Evolutionary conservation across 2,797 vertebrate genomes (phyloP), one percentile per base, ranked within the genome.

Genomic region (Pygocentrus nattereri): DNA sequence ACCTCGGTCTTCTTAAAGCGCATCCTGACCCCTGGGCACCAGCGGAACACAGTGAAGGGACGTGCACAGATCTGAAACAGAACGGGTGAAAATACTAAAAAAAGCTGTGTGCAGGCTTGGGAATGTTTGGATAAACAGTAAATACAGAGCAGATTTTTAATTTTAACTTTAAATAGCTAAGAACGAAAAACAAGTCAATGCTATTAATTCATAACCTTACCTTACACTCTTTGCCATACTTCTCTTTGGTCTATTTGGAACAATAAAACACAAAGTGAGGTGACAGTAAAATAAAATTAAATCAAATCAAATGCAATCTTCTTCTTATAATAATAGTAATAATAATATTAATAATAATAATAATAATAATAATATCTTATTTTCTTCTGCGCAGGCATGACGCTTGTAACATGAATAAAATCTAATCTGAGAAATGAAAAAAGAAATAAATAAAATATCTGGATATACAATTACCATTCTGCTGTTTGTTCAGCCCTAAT

Each of bases 1-100:
- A 99, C 98, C 85, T 99, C 98, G 0, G 98, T 99, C 90, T 99
- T 99, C 94, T 99, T 99, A 92, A 99, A 99, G 83, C 98, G 98
- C 98, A 99, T 99, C 0, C 97, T 94, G 50, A 97, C 97, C 0
- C 98, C 98, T 0, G 98, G 98, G 89, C 98, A 99, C 97, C 97
- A 99, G 52, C 98, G 96, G 88, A 99, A 99, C 52, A 99, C 98
- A 0, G 98, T 99, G 87, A 99, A 99, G 0, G 98, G 98, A 67
- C 98, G 95, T 85, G 97, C 97, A 92, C 98, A 99, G 41, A 99
- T 99, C 98, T 99, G 84, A 74, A 54, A 83, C 59, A 86, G 81
- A 85, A 21, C 10, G 61, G 38, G 0, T 75, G 80, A 1, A 0
- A 67, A 34, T 1, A 25, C 19, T 30, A 13, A 49, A 25, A 25